phyloP scores from a whole-genome alignment of 2,888 invertebrate genomes.

The Ochlodes sylvanus region DNA sequence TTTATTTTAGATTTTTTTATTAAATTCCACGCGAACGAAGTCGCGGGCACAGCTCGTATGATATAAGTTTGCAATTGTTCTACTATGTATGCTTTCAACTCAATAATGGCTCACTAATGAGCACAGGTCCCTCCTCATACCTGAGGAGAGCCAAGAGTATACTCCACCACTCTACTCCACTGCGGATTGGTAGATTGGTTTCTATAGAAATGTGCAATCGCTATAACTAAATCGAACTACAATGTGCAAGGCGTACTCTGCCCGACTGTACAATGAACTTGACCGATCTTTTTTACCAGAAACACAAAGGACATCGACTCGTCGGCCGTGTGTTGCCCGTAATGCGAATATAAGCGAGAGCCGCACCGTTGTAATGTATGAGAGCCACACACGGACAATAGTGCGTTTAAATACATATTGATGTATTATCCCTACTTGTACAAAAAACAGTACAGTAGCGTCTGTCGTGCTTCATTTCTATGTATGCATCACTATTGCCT shows the following conservation, averaged over 20 bases:
- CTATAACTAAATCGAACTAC: neutral
- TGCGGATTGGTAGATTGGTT: too few species aligned
- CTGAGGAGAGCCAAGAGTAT: too few species aligned
- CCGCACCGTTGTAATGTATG: constrained; percentile 48
- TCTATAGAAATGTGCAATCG: too few species aligned
- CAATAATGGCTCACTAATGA: too few species aligned
- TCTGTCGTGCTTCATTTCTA: neutral
- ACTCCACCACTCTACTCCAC: too few species aligned
- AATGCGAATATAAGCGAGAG: constrained; percentile 38
- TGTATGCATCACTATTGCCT: too few species aligned
- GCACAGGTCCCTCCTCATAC: too few species aligned
- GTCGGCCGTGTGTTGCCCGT: constrained; percentile 39
- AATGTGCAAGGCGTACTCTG: neutral
- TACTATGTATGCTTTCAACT: too few species aligned
- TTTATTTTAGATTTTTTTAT: too few species aligned
- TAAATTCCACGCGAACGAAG: too few species aligned
- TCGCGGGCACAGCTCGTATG: too few species aligned
- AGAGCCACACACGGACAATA: constrained; percentile 18
- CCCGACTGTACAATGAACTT: constrained; percentile 44
- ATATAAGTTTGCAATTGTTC: too few species aligned
- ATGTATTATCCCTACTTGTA: neutral
- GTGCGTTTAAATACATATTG: constrained; percentile 13
- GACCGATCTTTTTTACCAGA: constrained; percentile 48
- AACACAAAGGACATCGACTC: constrained; percentile 50
- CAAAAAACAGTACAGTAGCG: neutral